Percentiles rank a stretch among this genome's conserved stretches.
Conservation (phyloP, 2,113 vertebrate genomes). For the Sciurus niger region DNA sequence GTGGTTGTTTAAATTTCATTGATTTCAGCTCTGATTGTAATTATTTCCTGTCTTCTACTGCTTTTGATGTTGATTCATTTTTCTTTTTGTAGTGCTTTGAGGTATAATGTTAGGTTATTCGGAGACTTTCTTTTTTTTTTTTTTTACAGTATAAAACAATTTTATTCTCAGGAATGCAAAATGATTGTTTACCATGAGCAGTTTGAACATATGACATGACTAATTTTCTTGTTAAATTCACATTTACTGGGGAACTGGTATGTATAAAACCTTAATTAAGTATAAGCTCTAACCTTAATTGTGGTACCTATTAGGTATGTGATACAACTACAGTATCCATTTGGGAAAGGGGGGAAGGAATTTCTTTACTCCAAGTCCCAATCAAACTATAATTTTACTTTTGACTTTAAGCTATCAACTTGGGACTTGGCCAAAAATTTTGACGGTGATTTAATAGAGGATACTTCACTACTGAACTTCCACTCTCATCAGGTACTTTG, state of each 20-base stretch:
- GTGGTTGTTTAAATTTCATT: no score
- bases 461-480: constrained; percentile 93
- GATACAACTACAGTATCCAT: constrained; percentile 93
- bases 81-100: no score
- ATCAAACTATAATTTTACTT: constrained; percentile 87
- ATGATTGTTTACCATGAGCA: constrained; percentile 99
- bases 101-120: no score
- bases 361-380: constrained; percentile 88
- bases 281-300: constrained; percentile 91
- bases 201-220: constrained; percentile 99
- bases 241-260: constrained; percentile 94
- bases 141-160: constrained; percentile 99
- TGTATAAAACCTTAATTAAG: constrained; percentile 93
- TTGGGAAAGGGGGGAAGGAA: constrained; percentile 90
- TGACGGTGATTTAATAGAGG: constrained; percentile 91
- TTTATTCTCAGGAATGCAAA: constrained; percentile 99
- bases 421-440: constrained; percentile 87
- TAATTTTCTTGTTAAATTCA: constrained; percentile 95
- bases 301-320: constrained; percentile 93
- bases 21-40: no score
- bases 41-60: no score
- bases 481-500: constrained; percentile 94
- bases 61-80: no score
- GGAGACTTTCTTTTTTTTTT: no score
- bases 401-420: constrained; percentile 88